phyloP scores from a whole-genome alignment of 2,888 invertebrate species.

The Apocheima hispidaria region DNA sequence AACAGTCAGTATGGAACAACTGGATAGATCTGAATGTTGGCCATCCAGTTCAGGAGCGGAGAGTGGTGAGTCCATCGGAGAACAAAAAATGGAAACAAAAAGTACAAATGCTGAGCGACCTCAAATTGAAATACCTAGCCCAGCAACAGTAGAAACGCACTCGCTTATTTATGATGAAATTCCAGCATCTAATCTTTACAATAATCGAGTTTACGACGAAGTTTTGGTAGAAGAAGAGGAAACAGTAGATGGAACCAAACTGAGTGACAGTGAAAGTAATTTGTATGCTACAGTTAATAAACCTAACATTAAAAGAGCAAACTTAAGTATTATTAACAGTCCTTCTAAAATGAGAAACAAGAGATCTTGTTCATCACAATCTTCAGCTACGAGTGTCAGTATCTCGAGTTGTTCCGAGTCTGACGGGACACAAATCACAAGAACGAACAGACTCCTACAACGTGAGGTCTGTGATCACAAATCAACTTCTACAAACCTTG shows the following conservation, averaged over 20 bases:
- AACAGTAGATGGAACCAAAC: constrained; percentile 72
- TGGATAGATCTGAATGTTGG: constrained; percentile 91
- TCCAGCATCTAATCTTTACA: constrained; percentile 64
- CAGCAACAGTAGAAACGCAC: constrained; percentile 75
- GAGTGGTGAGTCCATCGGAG: constrained; percentile 86
- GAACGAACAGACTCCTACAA: constrained; percentile 74
- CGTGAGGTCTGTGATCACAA: constrained; percentile 76
- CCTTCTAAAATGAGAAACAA: constrained; percentile 74
- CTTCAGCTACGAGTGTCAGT: constrained; percentile 83
- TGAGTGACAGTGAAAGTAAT: constrained; percentile 76
- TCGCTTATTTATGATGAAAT: constrained; percentile 77
- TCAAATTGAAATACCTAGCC: constrained; percentile 85
- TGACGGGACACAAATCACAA: constrained; percentile 83
- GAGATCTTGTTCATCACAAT: constrained; percentile 80
- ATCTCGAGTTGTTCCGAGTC: constrained; percentile 85
- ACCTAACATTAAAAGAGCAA: constrained; percentile 74
- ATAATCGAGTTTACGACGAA: constrained; percentile 79
- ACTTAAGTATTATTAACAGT: constrained; percentile 84
- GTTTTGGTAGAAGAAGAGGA: constrained; percentile 81
- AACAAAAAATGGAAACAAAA: constrained; percentile 70
- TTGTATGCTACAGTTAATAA: constrained; percentile 82
- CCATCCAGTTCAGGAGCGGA: constrained; percentile 88
- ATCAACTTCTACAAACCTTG: constrained; percentile 83
- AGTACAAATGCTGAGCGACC: constrained; percentile 64
- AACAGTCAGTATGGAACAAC: constrained; percentile 91